Conservation (phyloP, 2,888 invertebrate species). For the Dyspetes luteomarginatus region DNA sequence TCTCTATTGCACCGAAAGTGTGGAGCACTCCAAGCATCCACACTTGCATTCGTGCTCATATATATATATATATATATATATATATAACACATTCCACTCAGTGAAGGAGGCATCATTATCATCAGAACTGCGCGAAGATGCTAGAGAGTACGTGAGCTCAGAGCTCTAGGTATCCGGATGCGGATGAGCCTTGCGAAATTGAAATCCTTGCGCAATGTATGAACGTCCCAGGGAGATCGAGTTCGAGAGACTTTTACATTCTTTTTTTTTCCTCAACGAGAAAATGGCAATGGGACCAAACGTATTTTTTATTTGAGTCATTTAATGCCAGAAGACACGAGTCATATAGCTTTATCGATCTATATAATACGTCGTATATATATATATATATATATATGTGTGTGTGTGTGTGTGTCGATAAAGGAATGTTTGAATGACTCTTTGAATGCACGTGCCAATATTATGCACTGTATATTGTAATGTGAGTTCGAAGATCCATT, state of each 20-base stretch:
- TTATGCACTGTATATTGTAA: constrained; percentile 22
- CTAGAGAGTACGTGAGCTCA: neutral
- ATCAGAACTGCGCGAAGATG: constrained; percentile 14
- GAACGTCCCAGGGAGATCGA: constrained; percentile 8
- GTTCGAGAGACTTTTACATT: neutral
- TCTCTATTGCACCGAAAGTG: neutral
- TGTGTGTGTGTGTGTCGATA: neutral
- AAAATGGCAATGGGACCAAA: neutral
- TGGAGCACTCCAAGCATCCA: neutral
- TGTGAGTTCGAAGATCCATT: constrained; percentile 51
- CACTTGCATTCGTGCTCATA: neutral
- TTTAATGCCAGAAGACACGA: constrained; percentile 15
- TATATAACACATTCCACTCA: constrained; percentile 10
- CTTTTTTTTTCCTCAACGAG: constrained; percentile 5
- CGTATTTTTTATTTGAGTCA: constrained; percentile 30
- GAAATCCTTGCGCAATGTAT: constrained; percentile 59
- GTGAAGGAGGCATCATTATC: neutral
- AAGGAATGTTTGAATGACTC: too few relatives aligned
- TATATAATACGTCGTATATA: too few relatives aligned
- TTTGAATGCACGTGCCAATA: too few relatives aligned
- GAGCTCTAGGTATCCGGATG: constrained; percentile 59
- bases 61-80: neutral
- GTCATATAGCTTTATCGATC: too few relatives aligned
- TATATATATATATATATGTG: neutral
- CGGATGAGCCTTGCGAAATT: constrained; percentile 69